phyloP scores from a whole-genome alignment of 2,113 vertebrate species.

The Tauraco erythrolophus region DNA sequence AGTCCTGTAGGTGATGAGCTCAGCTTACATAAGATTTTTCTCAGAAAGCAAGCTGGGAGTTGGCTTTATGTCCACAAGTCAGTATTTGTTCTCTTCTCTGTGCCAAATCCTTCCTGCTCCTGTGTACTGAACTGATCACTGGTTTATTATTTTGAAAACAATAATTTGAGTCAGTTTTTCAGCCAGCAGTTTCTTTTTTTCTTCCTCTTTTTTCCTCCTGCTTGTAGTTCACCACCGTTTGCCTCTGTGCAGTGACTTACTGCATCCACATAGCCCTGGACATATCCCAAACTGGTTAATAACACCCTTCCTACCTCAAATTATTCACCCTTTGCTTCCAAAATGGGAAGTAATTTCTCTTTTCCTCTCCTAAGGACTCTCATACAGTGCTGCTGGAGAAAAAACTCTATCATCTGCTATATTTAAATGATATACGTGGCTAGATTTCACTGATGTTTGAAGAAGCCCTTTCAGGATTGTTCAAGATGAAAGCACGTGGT shows the following conservation, averaged over 20 bases:
- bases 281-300: not conserved
- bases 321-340: slow-evolving; percentile 46
- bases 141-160: slow-evolving; percentile 26
- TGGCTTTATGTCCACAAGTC: slow-evolving; percentile 7
- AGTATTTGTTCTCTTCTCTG: not conserved
- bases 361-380: not conserved
- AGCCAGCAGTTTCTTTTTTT: not conserved
- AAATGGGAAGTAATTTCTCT: not conserved
- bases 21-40: slow-evolving; percentile 62
- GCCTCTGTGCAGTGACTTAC: not conserved
- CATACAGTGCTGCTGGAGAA: not conserved
- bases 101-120: not conserved
- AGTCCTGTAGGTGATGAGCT: slow-evolving; percentile 43
- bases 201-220: not conserved
- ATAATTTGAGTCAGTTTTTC: not conserved
- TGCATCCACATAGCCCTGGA: not conserved
- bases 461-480: not conserved
- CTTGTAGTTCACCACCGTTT: not conserved
- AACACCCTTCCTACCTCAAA: slow-evolving; percentile 14
- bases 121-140: not conserved
- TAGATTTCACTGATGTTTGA: not conserved
- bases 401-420: not conserved
- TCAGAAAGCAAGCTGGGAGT: slow-evolving; percentile 33
- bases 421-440: not conserved
- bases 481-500: fast-evolving